Base-by-base conservation (phyloP, 2,888 invertebrate genomes). In the Caenorhabditis becei region DNA sequence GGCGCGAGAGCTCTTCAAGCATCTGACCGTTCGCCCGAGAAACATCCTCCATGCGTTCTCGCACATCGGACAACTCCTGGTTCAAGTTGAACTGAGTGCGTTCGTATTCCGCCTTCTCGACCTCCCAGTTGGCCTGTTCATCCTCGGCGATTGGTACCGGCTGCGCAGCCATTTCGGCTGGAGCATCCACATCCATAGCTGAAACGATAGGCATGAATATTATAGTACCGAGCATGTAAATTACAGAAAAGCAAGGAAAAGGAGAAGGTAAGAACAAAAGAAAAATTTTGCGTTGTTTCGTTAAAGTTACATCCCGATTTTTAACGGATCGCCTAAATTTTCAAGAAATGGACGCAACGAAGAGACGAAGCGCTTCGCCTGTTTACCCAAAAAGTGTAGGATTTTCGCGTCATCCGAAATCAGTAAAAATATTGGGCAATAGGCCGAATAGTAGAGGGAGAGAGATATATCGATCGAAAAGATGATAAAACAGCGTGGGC, bases 41-140 rank as follows among this genome's bases (percentile, higher is more conserved):
- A 10, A 80, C 14, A 2, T 77, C 67, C 23, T 65, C 62, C 7
- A 83, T 23, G 1, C 72, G 65, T 0, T 79, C 72, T 2, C 72
- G 71, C 26, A 66, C 16, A 14, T 80, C 82, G 3, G 16, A 23
- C 16, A 82, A 26, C 61, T 84, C 84, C 18, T 47, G 47, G 41
- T 77, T 80, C 20, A 79, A 18, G 47, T 82, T 84, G 78, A 82
- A 82, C 26, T 80, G 71, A 2, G 41, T 37, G 26, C 65, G 77
- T 16, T 72, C 77, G 66, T 56, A 47, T 28, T 66, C 59, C n/a
- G 80, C 58, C 24, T 75, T 80, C 18, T 80, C 80, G 18, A 80
- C 56, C 35, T 75, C 70, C 80, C 80, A 80, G 23, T 59, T 59
- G 1, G 59, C n/a, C 35, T 65, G 51, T 8, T 80, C 80, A 26